Conservation (phyloP, 2,888 invertebrate genomes). For the Conops quadrifasciatus region DNA sequence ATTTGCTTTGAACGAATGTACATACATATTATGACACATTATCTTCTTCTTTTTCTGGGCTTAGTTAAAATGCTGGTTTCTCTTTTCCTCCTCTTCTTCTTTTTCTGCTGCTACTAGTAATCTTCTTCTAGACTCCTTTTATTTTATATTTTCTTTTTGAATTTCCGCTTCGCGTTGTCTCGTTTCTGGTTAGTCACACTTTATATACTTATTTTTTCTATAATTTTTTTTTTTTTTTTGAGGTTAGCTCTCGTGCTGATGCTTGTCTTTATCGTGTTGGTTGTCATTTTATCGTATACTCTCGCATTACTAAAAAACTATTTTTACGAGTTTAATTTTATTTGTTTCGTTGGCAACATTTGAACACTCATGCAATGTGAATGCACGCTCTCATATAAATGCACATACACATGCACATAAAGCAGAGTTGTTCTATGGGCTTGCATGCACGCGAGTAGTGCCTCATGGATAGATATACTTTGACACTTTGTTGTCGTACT, state of each 20-base stretch:
- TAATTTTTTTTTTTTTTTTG: too few relatives aligned
- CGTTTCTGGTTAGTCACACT: too few relatives aligned
- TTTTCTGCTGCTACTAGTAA: not conserved
- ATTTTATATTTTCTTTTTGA: not conserved
- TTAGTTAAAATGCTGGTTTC: too few relatives aligned
- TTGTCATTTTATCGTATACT: not conserved
- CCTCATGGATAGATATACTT: too few relatives aligned
- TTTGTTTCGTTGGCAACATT: conserved; percentile 25
- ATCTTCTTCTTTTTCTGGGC: too few relatives aligned
- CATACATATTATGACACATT: too few relatives aligned
- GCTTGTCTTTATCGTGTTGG: not conserved
- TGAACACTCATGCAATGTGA: conserved; percentile 2
- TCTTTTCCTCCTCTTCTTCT: too few relatives aligned
- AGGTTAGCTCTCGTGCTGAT: too few relatives aligned
- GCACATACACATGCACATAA: not conserved
- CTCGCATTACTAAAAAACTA: not conserved
- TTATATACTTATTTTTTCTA: too few relatives aligned
- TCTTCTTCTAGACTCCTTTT: not conserved
- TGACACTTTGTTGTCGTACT: not conserved
- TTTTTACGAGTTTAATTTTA: conserved; percentile 18
- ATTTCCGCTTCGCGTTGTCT: not conserved
- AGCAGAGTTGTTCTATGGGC: too few relatives aligned
- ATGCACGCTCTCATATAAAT: not conserved
- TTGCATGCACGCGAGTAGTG: too few relatives aligned
- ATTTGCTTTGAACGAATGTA: too few relatives aligned